Percentiles rank a stretch among this genome's conserved stretches.
Conservation (phyloP, 1,140 invertebrate species). For the Dermatophagoides farinae region DNA sequence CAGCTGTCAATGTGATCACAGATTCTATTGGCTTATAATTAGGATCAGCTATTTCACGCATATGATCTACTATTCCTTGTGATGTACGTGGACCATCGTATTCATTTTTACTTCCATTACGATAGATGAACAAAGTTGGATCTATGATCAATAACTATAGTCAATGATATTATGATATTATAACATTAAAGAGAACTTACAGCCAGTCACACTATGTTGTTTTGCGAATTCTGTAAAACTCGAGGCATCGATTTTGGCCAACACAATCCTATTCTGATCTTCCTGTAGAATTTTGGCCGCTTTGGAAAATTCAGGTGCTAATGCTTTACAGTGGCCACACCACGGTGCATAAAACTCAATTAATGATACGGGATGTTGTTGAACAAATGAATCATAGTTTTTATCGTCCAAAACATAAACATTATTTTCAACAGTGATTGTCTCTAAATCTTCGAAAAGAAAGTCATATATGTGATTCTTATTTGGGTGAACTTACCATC, state of each 20-base stretch:
- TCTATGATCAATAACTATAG: slow-evolving; percentile 17
- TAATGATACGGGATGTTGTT: slow-evolving; percentile 15
- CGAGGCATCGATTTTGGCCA: slow-evolving; percentile 94
- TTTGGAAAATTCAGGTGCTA: slow-evolving; percentile 89
- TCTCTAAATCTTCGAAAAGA: slow-evolving; percentile 7
- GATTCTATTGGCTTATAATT: slow-evolving; percentile 35
- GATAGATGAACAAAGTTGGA: slow-evolving; percentile 30
- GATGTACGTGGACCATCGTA: slow-evolving; percentile 27
- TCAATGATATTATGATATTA: neutral
- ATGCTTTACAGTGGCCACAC: slow-evolving; percentile 96
- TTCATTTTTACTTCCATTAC: slow-evolving; percentile 29
- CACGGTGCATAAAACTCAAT: slow-evolving; percentile 66
- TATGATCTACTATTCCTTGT: slow-evolving; percentile 32
- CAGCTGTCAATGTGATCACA: slow-evolving; percentile 33
- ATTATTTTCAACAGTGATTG: slow-evolving; percentile 26
- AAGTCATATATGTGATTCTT: too few species aligned
- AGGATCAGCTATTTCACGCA: slow-evolving; percentile 29
- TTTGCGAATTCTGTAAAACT: slow-evolving; percentile 74
- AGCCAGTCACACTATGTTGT: slow-evolving; percentile 63
- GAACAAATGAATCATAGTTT: slow-evolving; percentile 29
- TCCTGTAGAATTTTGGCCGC: slow-evolving; percentile 63
- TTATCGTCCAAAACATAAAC: slow-evolving; percentile 28
- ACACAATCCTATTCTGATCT: slow-evolving; percentile 42
- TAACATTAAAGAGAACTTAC: neutral
- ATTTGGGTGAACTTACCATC: too few species aligned